Evolutionary conservation across 2,888 invertebrate species (phyloP).

Genomic region (Mallateleia sp.): DNA sequence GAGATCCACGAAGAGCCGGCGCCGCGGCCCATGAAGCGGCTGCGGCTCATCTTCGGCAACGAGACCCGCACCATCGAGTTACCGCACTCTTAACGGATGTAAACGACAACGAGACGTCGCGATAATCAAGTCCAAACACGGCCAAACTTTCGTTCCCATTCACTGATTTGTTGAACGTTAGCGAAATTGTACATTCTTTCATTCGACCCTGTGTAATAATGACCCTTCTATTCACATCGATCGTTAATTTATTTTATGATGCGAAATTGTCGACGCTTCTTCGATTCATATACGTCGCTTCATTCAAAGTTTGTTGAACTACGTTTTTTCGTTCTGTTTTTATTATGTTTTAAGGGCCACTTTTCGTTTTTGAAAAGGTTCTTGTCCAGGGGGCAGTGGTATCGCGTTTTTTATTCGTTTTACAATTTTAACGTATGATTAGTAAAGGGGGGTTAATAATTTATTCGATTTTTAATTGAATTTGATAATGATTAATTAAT

Average conservation of each 20-base stretch:
- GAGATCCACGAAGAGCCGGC: conserved; percentile 92
- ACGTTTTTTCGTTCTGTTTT: too few species aligned
- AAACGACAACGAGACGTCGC: conserved; percentile 51
- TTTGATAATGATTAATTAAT: too few species aligned
- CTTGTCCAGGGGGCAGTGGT: too few species aligned
- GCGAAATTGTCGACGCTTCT: neutral
- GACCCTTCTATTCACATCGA: neutral
- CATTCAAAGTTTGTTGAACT: too few species aligned
- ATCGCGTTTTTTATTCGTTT: too few species aligned
- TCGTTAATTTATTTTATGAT: neutral
- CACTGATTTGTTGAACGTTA: conserved; percentile 22
- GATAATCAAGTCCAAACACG: neutral
- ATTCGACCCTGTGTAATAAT: conserved; percentile 7
- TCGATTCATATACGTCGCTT: too few species aligned
- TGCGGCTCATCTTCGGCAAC: conserved; percentile 96
- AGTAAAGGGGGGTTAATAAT: too few species aligned
- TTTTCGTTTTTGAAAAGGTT: too few species aligned
- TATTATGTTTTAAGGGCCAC: too few species aligned
- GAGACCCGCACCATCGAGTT: conserved; percentile 97
- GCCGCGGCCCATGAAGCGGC: conserved; percentile 95
- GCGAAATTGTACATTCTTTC: conserved; percentile 36
- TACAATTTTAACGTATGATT: too few species aligned
- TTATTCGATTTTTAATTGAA: too few species aligned
- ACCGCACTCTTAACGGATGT: conserved; percentile 92
- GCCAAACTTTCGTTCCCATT: conserved; percentile 27